phyloP scores from a whole-genome alignment of 2,888 invertebrate species.

The Hypena proboscidalis region DNA sequence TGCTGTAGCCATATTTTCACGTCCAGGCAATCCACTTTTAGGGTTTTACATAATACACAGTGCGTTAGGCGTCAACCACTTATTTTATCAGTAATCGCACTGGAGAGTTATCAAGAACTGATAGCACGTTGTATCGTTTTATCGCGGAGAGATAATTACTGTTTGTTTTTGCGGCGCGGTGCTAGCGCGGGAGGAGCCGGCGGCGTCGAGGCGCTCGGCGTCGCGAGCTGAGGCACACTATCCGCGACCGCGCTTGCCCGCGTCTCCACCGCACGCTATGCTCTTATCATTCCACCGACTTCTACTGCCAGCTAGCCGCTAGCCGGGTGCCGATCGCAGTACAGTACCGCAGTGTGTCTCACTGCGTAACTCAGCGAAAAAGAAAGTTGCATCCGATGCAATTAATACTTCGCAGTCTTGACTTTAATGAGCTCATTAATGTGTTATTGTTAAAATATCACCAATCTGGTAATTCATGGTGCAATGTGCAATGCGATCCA shows the following conservation, averaged over 20 bases:
- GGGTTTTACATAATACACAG: constrained; percentile 78
- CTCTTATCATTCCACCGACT: constrained; percentile 38
- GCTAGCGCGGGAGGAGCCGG: constrained; percentile 38
- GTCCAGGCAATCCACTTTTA: constrained; percentile 56
- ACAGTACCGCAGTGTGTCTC: constrained; percentile 18
- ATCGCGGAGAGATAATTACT: constrained; percentile 76
- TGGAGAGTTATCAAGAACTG: constrained; percentile 72
- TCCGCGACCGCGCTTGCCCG: constrained; percentile 29
- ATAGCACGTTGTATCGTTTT: constrained; percentile 74
- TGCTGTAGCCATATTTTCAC: constrained; percentile 69
- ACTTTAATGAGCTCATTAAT: constrained; percentile 12
- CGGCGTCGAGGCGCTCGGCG: constrained; percentile 62
- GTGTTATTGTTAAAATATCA: constrained; percentile 4
- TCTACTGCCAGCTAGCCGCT: constrained; percentile 9
- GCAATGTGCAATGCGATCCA: no score
- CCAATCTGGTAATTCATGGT: not conserved
- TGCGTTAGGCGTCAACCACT: constrained; percentile 71
- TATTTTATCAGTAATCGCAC: constrained; percentile 80
- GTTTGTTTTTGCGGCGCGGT: constrained; percentile 73
- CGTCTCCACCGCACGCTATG: constrained; percentile 23
- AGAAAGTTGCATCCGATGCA: constrained; percentile 35
- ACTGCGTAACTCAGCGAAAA: constrained; percentile 26
- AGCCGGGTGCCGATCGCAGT: constrained; percentile 9
- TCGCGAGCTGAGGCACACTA: constrained; percentile 68
- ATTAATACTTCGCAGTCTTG: constrained; percentile 12